Conservation (phyloP, 2,888 invertebrate species). For the Ptilodon capucinus region DNA sequence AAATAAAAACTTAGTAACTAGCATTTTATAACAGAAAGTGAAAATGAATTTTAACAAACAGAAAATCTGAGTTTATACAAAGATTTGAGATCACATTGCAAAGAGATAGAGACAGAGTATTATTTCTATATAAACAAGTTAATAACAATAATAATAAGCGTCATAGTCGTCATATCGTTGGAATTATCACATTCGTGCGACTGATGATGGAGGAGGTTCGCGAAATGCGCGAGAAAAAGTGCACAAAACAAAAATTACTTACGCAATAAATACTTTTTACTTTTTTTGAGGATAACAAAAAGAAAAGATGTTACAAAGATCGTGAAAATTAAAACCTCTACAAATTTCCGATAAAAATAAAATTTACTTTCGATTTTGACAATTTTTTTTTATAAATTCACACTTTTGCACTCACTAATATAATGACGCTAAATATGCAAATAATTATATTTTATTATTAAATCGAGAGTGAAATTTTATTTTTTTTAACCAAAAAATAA, state of each 20-base stretch:
- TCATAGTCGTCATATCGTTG: conserved; percentile 47
- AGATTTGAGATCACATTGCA: conserved; percentile 49
- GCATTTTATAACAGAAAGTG: conserved; percentile 31
- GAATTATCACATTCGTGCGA: conserved; percentile 23
- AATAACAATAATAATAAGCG: conserved; percentile 32
- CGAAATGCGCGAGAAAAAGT: conserved; percentile 23
- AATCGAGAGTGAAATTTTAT: neutral
- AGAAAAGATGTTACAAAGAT: conserved; percentile 14
- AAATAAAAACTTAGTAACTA: conserved; percentile 46
- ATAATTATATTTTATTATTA: neutral
- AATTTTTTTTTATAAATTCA: neutral
- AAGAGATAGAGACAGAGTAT: conserved; percentile 29
- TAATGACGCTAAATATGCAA: neutral
- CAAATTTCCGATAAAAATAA: neutral
- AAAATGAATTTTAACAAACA: conserved; percentile 23
- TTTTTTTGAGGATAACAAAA: conserved; percentile 15
- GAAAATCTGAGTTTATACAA: conserved; percentile 33
- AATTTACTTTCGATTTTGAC: neutral
- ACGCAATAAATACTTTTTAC: conserved; percentile 26
- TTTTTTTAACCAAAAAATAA: neutral
- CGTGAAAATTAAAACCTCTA: conserved; percentile 23
- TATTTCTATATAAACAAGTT: conserved; percentile 31
- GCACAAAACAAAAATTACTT: conserved; percentile 7
- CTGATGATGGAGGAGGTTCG: conserved; percentile 31
- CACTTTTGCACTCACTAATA: neutral